These are phyloP conservation scores for Glossophaga mutica DNA, from an alignment of 2,797 vertebrate genomes.

Conservation along the genomic window DNA sequence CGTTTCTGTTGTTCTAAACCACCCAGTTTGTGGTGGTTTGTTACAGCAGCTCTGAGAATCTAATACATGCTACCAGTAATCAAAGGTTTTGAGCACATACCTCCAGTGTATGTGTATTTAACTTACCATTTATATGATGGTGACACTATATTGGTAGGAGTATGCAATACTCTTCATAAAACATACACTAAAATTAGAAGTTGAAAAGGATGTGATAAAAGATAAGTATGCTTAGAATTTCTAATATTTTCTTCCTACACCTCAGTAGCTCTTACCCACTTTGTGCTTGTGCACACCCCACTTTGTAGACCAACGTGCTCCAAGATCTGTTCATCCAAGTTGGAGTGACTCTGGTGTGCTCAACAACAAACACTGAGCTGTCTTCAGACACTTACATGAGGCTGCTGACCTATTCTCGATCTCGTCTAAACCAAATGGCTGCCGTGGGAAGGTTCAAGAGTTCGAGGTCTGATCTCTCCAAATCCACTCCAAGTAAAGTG, in stretches of 20 bases:
- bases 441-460: background rate
- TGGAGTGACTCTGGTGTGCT: background rate
- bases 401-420: background rate
- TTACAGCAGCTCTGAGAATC: background rate
- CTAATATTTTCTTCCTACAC: background rate
- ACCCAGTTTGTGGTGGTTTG: background rate
- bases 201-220: background rate
- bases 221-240: background rate
- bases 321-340: background rate
- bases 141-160: background rate
- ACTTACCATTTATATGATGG: background rate
- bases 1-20: background rate
- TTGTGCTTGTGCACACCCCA: background rate
- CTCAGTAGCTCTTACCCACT: background rate
- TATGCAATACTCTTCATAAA: background rate
- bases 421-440: background rate
- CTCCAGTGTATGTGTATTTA: background rate
- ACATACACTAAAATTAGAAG: background rate
- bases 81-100: background rate
- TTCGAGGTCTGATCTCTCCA: background rate
- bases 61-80: background rate
- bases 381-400: background rate
- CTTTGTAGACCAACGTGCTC: background rate
- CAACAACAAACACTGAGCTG: background rate
- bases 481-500: background rate